Base-by-base conservation (phyloP, 1,140 invertebrate species). In the Bombus fervidus region DNA sequence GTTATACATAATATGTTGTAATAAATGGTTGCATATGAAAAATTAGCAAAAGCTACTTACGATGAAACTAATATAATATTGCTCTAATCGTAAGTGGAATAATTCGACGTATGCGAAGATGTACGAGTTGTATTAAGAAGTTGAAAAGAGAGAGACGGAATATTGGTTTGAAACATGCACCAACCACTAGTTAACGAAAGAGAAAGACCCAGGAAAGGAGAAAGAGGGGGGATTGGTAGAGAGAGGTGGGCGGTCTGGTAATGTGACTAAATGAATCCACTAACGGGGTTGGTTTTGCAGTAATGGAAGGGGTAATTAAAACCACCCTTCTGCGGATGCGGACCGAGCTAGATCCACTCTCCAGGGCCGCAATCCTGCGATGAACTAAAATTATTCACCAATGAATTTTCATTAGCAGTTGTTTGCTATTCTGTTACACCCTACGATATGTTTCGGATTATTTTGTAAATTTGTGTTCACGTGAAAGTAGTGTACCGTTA, bases 271-370 rank as follows among this genome's bases (percentile, higher is more conserved):
- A 92, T 92, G 91, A 92, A 92, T 92, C 91, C 91, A 89, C 87
- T 92, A 92, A 92, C 92, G 92, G 92, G 89, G 91, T 92, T 92
- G 92, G 91, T 92, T 88, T 88, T 89, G 81, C 89, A 78, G 86
- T 89, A 91, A 91, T 92, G 91, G 90, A 92, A 90, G 91, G 90
- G 88, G 91, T 93, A 92, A 92, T 93, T 93, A 93, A 93, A 93
- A 93, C 91, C 91, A 92, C 91, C 91, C 91, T 90, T 86, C 85
- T 86, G 83, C 87, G 88, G 87, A 83, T 85, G 73, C 83, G 73
- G 86, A 92, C 86, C 66, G 87, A 91, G 88, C 75, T 83, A 87
- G 88, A 86, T 86, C 76, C 66, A 72, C 75, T 83, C 83, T 53
- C 34, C 87, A 91, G 83, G 76, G 87, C 83, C 88, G 87, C 84